A percentile compares a stretch with the other conserved stretches of the same genome.
Conservation (phyloP, 2,888 invertebrate genomes). For the Tinea trinotella region DNA sequence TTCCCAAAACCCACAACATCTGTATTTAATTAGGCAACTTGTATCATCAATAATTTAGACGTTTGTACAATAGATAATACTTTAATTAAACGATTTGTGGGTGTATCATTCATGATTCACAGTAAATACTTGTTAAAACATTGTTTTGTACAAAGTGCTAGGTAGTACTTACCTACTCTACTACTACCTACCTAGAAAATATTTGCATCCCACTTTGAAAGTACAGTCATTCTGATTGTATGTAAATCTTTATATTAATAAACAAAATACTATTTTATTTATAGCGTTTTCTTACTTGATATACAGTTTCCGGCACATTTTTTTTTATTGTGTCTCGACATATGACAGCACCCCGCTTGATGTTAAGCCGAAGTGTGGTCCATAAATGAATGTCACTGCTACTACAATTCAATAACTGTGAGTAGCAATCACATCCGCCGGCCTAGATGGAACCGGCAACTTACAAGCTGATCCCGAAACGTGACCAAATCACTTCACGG, state of each 20-base stretch:
- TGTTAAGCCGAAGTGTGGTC: too few species aligned
- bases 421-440: too few species aligned
- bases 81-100: conserved; percentile 3
- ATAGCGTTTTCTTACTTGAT: too few species aligned
- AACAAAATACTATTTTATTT: neutral
- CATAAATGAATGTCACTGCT: too few species aligned
- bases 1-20: neutral
- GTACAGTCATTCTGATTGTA: neutral
- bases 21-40: neutral
- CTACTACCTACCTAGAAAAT: neutral
- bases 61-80: neutral
- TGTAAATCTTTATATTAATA: neutral
- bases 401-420: too few species aligned
- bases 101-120: conserved; percentile 2
- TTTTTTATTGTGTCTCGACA: too few species aligned
- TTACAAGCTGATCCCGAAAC: too few species aligned
- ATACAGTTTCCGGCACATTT: too few species aligned
- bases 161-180: too few species aligned
- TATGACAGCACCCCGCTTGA: too few species aligned
- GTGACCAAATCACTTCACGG: too few species aligned
- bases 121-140: conserved; percentile 3
- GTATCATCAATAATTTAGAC: neutral
- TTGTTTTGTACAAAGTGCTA: neutral
- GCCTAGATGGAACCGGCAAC: too few species aligned
- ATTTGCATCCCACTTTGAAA: neutral